A percentile compares a stretch with the other conserved stretches of the same genome.
Evolutionary conservation across 2,888 invertebrate species (phyloP).

Genomic region (Noctua pronuba): DNA sequence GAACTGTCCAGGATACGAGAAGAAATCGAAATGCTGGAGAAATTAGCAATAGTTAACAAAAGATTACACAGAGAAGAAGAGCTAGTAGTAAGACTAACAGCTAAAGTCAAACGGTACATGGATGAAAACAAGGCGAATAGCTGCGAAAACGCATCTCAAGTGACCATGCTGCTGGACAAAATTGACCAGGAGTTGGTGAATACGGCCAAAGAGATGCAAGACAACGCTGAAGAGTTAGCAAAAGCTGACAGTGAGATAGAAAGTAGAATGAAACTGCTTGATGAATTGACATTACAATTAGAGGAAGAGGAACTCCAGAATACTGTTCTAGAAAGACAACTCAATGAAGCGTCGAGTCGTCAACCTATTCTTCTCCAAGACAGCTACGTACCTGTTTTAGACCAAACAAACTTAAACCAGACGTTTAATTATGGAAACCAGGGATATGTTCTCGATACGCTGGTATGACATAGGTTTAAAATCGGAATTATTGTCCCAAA

Average conservation of each 20-base stretch:
- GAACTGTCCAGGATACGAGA: slow-evolving; percentile 91
- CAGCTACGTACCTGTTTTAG: slow-evolving; percentile 86
- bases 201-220: slow-evolving; percentile 89
- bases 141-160: slow-evolving; percentile 87
- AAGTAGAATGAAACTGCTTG: slow-evolving; percentile 88
- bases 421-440: slow-evolving; percentile 69
- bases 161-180: slow-evolving; percentile 86
- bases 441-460: slow-evolving; percentile 85
- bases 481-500: slow-evolving; percentile 67
- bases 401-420: slow-evolving; percentile 75
- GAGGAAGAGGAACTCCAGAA: slow-evolving; percentile 88
- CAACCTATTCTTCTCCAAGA: slow-evolving; percentile 87
- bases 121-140: slow-evolving; percentile 88
- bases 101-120: slow-evolving; percentile 91
- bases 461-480: slow-evolving; percentile 85
- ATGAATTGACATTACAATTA: slow-evolving; percentile 89
- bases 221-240: slow-evolving; percentile 87
- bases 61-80: slow-evolving; percentile 94
- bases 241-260: slow-evolving; percentile 89
- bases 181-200: slow-evolving; percentile 88
- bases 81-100: slow-evolving; percentile 92
- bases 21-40: slow-evolving; percentile 93
- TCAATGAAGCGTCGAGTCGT: slow-evolving; percentile 86
- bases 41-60: slow-evolving; percentile 93
- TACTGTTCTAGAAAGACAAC: slow-evolving; percentile 85